These are phyloP conservation scores for Exephanes ischioxanthus DNA, from an alignment of 2,888 invertebrate genomes.

Conservation along the genomic window DNA sequence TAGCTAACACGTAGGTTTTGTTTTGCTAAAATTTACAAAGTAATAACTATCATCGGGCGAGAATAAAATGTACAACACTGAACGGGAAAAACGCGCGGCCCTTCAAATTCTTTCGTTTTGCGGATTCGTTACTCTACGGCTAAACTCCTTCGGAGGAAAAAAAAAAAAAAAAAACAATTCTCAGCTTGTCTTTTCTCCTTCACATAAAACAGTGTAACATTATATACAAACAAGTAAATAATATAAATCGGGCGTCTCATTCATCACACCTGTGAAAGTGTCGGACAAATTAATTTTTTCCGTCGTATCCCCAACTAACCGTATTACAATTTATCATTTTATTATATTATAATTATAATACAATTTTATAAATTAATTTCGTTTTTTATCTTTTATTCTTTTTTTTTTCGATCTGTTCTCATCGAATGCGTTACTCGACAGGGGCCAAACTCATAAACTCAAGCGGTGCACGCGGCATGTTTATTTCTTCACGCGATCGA, in stretches of 20 bases:
- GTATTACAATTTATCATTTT: slow-evolving; percentile 25
- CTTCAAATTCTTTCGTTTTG: neutral
- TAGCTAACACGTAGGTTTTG: slow-evolving; percentile 25
- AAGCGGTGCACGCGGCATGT: slow-evolving; percentile 33
- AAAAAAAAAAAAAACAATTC: slow-evolving; percentile 11
- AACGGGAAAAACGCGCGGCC: slow-evolving; percentile 13
- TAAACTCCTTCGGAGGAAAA: neutral
- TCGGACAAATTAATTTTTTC: neutral
- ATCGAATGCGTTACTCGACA: slow-evolving; percentile 18
- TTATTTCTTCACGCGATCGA: slow-evolving; percentile 66
- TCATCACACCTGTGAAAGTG: neutral
- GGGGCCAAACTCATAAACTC: slow-evolving; percentile 48
- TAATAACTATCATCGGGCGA: slow-evolving; percentile 43
- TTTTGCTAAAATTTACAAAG: slow-evolving; percentile 43
- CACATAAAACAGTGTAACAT: slow-evolving; percentile 55
- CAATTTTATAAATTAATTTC: neutral
- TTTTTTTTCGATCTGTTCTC: neutral
- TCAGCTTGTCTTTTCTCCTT: slow-evolving; percentile 13
- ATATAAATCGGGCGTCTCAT: slow-evolving; percentile 25
- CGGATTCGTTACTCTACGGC: neutral
- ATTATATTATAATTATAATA: neutral
- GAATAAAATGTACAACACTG: slow-evolving; percentile 57
- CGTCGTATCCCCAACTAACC: neutral
- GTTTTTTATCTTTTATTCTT: neutral
- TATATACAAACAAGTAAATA: slow-evolving; percentile 60